Evolutionary conservation across 2,888 invertebrate species (phyloP), one percentile per base, ranked within the genome.

Genomic region (Diarsia dahlii): DNA sequence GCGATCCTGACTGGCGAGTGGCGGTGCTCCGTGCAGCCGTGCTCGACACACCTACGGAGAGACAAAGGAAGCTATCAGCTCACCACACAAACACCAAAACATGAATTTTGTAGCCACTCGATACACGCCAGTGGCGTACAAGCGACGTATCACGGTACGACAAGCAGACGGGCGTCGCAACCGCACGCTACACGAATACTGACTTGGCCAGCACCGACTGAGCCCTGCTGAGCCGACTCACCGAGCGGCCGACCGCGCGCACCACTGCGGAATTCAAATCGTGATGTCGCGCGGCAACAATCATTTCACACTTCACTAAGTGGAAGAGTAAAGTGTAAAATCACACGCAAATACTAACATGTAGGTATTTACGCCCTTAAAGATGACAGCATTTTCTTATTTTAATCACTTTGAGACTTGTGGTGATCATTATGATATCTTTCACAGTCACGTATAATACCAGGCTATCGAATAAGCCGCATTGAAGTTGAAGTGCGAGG

Each of bases 251-350:
- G 87, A 76, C 78, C 82, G 84, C 82, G 82, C 84, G 81, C 72
- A 72, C 79, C 71, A 80, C 79, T 89, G 83, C 89, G 90, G 90
- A 91, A 92, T 92, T 91, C 91, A 89, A 93, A 93, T 91, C 91
- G 91, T 92, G 87, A 91, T 91, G 90, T 84, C 90, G 87, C 90
- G 91, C 91, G 89, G 88, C 90, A 88, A 91, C 91, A 89, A 93
- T 92, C 92, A 93, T 95, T 95, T 94, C 93, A 94, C 94, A 95
- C 95, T 91, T 91, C 92, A 94, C 92, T 94, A 93, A 95, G 88
- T 93, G 91, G 90, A 91, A 91, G 89, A 91, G 91, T 92, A 93
- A 93, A 92, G 92, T 95, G 94, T 95, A 91, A 95, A 94, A 92
- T 93, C 92, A 92, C 91, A 95, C 90, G 91, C 92, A 93, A 93